Evolutionary conservation across 2,888 invertebrate genomes (phyloP), one percentile per base, ranked within the genome.

Genomic region (Meiosimyza platycephala): DNA sequence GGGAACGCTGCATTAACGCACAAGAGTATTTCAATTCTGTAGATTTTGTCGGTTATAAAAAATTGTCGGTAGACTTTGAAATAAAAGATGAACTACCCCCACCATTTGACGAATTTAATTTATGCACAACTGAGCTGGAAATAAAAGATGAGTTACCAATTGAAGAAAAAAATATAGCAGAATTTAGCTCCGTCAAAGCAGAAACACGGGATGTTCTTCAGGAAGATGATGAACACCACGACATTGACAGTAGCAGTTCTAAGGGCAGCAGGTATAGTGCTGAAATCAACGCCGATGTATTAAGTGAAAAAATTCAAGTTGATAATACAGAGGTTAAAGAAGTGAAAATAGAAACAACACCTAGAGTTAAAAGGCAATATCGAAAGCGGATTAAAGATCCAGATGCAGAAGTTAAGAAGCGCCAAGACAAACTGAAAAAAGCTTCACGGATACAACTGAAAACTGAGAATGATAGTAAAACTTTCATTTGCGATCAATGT

Each of bases 401-500:
- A 6, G 9, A 40, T 40, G 40, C 40, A 40, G 40, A 40, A 40
- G 9, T 7, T 1, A 11, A 69, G 65, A 28, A 15, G 16, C 0
- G 54, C 9, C 4, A 9, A 40, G 40, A 40, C 1, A 40, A 40
- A 40, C 40, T 6, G 67, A 15, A 74, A 54, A 51, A 75, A 71
- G 47, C 62, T 33, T 4, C 52, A 65, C 18, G 52, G 57, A 51
- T 72, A 72, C n/a, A 55, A 7, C 40, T 40, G 2, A 40, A 40
- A 40, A 40, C 40, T 28, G n/a, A 57, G 50, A 22, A 15, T 15
- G 55, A 62, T 60, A 40, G 67, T 11, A 74, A 72, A 50, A 48
- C 73, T 48, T 83, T 79, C 72, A 82, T 84, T 55, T 84, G 83
- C 64, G 83, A 84, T 76, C 85, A 84, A 66, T 84, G 83, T 68